Conservation (phyloP, 2,113 vertebrate genomes). For the Syngnathus scovelli region DNA sequence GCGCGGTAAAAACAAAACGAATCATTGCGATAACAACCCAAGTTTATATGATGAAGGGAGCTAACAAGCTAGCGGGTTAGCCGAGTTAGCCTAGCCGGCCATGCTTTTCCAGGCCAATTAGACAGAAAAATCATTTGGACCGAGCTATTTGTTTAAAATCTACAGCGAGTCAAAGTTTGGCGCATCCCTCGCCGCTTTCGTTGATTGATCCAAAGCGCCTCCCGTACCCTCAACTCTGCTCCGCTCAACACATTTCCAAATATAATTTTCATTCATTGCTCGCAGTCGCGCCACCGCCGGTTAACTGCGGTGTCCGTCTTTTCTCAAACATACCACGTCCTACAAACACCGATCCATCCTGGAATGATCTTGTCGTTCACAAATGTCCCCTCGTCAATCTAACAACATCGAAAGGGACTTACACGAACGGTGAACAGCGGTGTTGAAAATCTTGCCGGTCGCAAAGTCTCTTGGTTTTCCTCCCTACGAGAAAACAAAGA, state of each 20-base stretch:
- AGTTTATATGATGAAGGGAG: constrained; percentile 13
- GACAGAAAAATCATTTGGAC: constrained; percentile 18
- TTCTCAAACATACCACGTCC: constrained; percentile 5
- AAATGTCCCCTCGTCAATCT: not conserved
- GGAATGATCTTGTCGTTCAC: not conserved
- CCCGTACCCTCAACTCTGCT: constrained; percentile 59
- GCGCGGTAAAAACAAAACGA: constrained; percentile 10
- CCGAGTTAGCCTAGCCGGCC: constrained; percentile 58
- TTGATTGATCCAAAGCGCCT: constrained; percentile 67
- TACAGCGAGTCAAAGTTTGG: constrained; percentile 12
- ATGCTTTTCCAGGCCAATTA: constrained; percentile 58
- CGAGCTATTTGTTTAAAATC: not conserved
- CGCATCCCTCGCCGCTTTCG: constrained; percentile 36
- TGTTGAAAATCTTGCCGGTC: constrained; percentile 51
- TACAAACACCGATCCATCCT: not conserved
- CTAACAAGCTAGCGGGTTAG: constrained; percentile 48
- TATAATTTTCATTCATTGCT: constrained; percentile 73
- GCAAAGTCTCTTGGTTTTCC: constrained; percentile 62
- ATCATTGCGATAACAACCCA: constrained; percentile 21
- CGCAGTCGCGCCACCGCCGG: constrained; percentile 53
- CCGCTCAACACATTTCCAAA: constrained; percentile 55
- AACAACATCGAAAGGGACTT: constrained; percentile 44
- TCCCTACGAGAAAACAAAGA: constrained; percentile 76
- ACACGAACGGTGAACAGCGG: constrained; percentile 53
- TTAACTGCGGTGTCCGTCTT: constrained; percentile 42